Conservation (phyloP, 2,113 vertebrate genomes). For the Pelusios castaneus region DNA sequence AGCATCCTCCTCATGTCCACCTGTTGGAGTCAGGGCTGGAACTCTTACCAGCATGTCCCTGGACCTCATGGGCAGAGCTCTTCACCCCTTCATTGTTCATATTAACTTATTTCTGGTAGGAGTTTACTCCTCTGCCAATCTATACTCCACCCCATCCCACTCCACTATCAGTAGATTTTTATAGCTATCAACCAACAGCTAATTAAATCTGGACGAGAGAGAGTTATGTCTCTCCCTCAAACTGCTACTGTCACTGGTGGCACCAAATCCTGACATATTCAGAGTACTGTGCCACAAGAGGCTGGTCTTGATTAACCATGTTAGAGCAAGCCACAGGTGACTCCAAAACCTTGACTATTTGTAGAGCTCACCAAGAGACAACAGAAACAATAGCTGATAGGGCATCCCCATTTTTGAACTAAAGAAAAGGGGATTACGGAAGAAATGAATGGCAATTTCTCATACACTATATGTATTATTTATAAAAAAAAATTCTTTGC, state of each 20-base stretch:
- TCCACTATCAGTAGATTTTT: background rate
- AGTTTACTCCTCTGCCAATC: too few species aligned
- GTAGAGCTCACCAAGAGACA: background rate
- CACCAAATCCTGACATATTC: background rate
- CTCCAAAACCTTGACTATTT: background rate
- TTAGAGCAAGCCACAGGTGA: background rate
- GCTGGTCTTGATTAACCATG: background rate
- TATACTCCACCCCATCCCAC: background rate
- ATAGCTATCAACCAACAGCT: background rate
- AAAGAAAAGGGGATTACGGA: background rate
- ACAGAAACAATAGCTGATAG: background rate
- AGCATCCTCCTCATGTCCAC: background rate
- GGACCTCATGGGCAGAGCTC: background rate
- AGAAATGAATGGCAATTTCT: background rate
- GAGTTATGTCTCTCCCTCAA: background rate
- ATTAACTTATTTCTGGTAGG: background rate
- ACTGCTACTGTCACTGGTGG: background rate
- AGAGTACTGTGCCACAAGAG: background rate
- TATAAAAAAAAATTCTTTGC: background rate
- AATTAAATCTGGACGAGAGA: background rate
- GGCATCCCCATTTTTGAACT: background rate
- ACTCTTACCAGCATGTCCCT: background rate
- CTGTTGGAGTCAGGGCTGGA: background rate
- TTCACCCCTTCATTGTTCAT: background rate
- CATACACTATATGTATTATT: background rate